phyloP scores from a whole-genome alignment of 2,797 vertebrate genomes.

The Melanogrammus aeglefinus region DNA sequence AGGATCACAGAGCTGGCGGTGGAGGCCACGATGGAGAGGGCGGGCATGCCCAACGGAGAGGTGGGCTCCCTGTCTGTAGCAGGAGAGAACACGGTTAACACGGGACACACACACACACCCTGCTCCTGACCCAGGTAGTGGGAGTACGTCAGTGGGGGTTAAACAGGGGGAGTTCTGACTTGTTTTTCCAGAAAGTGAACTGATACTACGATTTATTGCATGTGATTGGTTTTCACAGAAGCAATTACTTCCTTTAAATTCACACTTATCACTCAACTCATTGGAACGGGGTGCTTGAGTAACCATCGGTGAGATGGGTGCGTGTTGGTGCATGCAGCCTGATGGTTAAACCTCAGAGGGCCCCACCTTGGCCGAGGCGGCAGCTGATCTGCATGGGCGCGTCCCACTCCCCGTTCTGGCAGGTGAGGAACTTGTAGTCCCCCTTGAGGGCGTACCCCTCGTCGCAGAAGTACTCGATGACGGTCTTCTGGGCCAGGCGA shows the following conservation, averaged over 20 bases:
- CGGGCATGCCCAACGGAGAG: slow-evolving; percentile 83
- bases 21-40: slow-evolving; percentile 90
- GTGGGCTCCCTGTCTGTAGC: slow-evolving; percentile 83
- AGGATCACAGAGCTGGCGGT: slow-evolving; percentile 92
- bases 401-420: slow-evolving; percentile 93
- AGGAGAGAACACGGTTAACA: not conserved
- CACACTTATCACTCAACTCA: not conserved
- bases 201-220: not conserved
- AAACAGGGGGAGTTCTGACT: not conserved
- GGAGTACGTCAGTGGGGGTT: not conserved
- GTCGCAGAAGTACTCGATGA: slow-evolving; percentile 95
- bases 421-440: slow-evolving; percentile 95
- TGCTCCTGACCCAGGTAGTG: not conserved
- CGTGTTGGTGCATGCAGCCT: not conserved
- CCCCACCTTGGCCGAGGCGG: slow-evolving; percentile 82
- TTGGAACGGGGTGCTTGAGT: not conserved
- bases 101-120: slow-evolving; percentile 5
- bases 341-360: not conserved
- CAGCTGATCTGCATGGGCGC: slow-evolving; percentile 94
- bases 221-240: not conserved
- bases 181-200: not conserved
- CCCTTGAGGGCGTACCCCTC: slow-evolving; percentile 94
- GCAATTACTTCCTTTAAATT: not conserved
- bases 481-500: slow-evolving; percentile 84
- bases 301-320: not conserved